Conservation (phyloP, 30 jellyfish, hydroid and myxozoan genomes). For the Pseudorhiza aurosa region DNA sequence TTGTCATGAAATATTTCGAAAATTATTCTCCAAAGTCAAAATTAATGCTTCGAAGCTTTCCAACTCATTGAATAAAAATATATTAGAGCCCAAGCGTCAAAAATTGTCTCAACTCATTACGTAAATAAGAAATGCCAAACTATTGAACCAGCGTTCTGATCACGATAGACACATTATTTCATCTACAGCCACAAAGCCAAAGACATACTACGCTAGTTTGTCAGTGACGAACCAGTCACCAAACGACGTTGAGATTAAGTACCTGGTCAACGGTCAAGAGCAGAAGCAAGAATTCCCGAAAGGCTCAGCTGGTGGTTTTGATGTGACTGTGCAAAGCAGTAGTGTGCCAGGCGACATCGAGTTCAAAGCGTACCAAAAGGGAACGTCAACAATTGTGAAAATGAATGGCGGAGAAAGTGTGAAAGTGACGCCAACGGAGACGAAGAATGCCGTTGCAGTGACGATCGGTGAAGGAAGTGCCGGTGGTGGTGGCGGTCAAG, state of each 20-base stretch:
- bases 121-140: too few relatives aligned
- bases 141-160: too few relatives aligned
- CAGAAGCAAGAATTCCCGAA: constrained; percentile 33
- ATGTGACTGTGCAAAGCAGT: constrained; percentile 11
- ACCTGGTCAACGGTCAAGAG: constrained; percentile 1
- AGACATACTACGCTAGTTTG: constrained; percentile 27
- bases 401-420: neutral
- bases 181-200: too few relatives aligned
- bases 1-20: too few relatives aligned
- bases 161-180: too few relatives aligned
- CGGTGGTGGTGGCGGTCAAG: too few relatives aligned
- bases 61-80: too few relatives aligned
- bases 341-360: constrained; percentile 28
- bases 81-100: too few relatives aligned
- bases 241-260: neutral
- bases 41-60: too few relatives aligned
- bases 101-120: too few relatives aligned
- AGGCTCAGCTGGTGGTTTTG: neutral
- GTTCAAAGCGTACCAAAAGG: constrained; percentile 36
- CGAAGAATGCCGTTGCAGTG: neutral
- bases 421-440: neutral
- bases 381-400: neutral
- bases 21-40: too few relatives aligned
- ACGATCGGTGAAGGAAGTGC: constrained; percentile 25
- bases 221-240: constrained; percentile 2